Evolutionary conservation across 53 echinoderm and acorn worm genomes (phyloP).

Genomic region (Zoroaster sp.): DNA sequence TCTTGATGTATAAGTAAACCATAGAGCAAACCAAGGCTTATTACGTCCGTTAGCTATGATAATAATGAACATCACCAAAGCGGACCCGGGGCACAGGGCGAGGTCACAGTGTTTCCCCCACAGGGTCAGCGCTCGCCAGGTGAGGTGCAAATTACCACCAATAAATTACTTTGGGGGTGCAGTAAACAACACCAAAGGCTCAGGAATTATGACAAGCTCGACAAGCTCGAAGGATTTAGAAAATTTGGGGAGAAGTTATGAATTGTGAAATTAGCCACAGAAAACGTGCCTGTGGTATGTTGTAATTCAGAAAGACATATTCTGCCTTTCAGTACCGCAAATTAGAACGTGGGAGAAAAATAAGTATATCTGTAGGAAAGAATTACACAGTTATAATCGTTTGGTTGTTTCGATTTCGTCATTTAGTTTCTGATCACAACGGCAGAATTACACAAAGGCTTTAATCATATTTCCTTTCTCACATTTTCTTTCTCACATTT

Average conservation of each 20-base stretch:
- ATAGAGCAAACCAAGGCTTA: too few relatives aligned
- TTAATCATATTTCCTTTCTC: background rate
- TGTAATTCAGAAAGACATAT: background rate
- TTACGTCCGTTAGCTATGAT: too few relatives aligned
- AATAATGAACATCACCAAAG: too few relatives aligned
- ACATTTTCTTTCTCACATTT: too few relatives aligned
- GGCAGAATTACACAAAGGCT: background rate
- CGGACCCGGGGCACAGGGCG: background rate
- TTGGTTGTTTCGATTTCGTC: slow-evolving; percentile 1
- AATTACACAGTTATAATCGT: background rate
- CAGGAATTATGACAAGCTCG: background rate
- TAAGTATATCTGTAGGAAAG: slow-evolving; percentile 4
- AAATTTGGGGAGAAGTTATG: background rate
- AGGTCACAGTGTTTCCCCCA: background rate
- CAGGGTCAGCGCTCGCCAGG: slow-evolving; percentile 6
- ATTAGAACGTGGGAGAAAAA: slow-evolving; percentile 35
- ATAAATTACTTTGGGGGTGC: slow-evolving; percentile 5
- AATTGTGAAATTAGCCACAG: background rate
- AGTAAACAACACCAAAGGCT: slow-evolving; percentile 11
- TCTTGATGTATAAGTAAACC: too few relatives aligned
- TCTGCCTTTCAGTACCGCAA: background rate
- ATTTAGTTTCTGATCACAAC: background rate
- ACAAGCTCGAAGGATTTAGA: background rate
- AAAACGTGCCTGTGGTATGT: background rate
- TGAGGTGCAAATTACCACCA: slow-evolving; percentile 32